phyloP scores from a whole-genome alignment of 2,888 invertebrate genomes.

The Tridacna gigas region DNA sequence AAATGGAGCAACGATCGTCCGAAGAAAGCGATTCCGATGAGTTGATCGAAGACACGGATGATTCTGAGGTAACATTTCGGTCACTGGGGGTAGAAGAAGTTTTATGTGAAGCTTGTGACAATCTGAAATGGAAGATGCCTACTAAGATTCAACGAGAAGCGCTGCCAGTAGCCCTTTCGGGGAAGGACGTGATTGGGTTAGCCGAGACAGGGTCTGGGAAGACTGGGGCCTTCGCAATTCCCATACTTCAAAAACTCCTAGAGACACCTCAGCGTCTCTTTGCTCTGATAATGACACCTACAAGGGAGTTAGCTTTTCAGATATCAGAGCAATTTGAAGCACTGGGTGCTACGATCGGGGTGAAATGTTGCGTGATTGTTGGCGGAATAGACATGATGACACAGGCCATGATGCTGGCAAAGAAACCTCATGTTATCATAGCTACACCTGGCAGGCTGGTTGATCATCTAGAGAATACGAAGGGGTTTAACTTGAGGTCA shows the following conservation, averaged over 20 bases:
- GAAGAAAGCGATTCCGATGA: not conserved
- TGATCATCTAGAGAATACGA: slow-evolving; percentile 98
- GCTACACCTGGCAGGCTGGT: slow-evolving; percentile 97
- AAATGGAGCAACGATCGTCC: slow-evolving; percentile 3
- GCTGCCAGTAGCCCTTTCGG: slow-evolving; percentile 95
- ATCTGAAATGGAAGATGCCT: slow-evolving; percentile 96
- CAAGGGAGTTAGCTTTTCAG: slow-evolving; percentile 98
- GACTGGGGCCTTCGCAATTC: slow-evolving; percentile 98
- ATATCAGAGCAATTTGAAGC: slow-evolving; percentile 99
- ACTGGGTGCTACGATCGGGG: slow-evolving; percentile 92
- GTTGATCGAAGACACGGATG: slow-evolving; percentile 14
- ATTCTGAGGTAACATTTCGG: slow-evolving; percentile 45
- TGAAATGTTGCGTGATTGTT: slow-evolving; percentile 92
- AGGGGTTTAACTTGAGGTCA: slow-evolving; percentile 96
- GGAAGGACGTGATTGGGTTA: slow-evolving; percentile 91
- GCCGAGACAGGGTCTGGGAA: slow-evolving; percentile 98
- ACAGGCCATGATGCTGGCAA: slow-evolving; percentile 95
- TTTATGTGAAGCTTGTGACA: slow-evolving; percentile 95
- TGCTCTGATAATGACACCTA: slow-evolving; percentile 93
- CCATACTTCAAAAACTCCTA: slow-evolving; percentile 95
- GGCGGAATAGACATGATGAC: slow-evolving; percentile 99
- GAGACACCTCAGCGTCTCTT: slow-evolving; percentile 97
- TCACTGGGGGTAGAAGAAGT: slow-evolving; percentile 92
- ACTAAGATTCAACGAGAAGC: slow-evolving; percentile 98
- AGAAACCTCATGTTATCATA: slow-evolving; percentile 98